Evolutionary conservation across 2,888 invertebrate species (phyloP).

Genomic region (Trissoscelio sp.): DNA sequence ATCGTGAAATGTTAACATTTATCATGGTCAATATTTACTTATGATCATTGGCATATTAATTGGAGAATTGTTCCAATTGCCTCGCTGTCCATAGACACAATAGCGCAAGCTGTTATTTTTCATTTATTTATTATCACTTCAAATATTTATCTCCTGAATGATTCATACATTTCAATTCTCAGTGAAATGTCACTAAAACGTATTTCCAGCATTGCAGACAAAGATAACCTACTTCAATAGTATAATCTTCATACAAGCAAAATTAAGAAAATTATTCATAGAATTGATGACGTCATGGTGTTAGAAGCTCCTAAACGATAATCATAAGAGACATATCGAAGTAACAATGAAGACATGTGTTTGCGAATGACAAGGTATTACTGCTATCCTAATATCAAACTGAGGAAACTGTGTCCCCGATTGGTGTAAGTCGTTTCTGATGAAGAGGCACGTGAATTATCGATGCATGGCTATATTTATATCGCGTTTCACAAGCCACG

Average conservation of each 20-base stretch:
- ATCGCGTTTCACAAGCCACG: slow-evolving; percentile 59
- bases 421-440: slow-evolving; percentile 54
- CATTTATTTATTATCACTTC: neutral
- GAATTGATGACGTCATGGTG: too few relatives aligned
- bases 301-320: slow-evolving; percentile 11
- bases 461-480: slow-evolving; percentile 64
- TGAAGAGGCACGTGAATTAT: slow-evolving; percentile 59
- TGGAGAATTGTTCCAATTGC: slow-evolving; percentile 49
- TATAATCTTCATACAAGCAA: too few relatives aligned
- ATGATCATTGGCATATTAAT: slow-evolving; percentile 52
- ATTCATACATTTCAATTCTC: slow-evolving; percentile 5
- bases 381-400: slow-evolving; percentile 29
- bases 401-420: slow-evolving; percentile 45
- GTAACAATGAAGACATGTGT: slow-evolving; percentile 32
- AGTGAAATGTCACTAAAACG: neutral
- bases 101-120: slow-evolving; percentile 18
- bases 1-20: slow-evolving; percentile 63
- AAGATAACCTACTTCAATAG: too few relatives aligned
- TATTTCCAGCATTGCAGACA: too few relatives aligned
- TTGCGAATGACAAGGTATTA: neutral
- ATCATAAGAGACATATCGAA: neutral
- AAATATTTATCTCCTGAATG: slow-evolving; percentile 18
- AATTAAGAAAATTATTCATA: too few relatives aligned
- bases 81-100: slow-evolving; percentile 31
- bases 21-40: slow-evolving; percentile 63